A percentile compares a stretch with the other conserved stretches of the same genome.
phyloP scores from a whole-genome alignment of 2,888 invertebrate species.

The Smittia aterrima region DNA sequence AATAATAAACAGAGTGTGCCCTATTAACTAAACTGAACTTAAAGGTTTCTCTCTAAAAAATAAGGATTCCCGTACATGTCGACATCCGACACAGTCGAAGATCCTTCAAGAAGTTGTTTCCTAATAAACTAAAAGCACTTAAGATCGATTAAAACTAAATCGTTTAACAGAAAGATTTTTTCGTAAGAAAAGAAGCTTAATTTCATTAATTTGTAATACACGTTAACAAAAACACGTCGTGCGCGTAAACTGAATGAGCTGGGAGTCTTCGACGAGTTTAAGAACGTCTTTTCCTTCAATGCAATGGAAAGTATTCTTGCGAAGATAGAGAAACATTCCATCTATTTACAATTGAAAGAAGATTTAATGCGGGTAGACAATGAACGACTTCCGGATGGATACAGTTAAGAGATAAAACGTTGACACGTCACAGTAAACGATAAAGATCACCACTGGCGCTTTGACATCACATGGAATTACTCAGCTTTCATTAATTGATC shows the following conservation, averaged over 20 bases:
- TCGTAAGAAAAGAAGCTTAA: conserved; percentile 24
- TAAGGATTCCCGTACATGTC: neutral
- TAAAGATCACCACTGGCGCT: too few relatives aligned
- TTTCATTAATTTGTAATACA: conserved; percentile 39
- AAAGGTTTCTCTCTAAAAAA: neutral
- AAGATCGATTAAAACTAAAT: conserved; percentile 2
- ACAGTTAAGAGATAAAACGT: too few relatives aligned
- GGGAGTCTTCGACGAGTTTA: neutral
- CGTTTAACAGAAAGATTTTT: conserved; percentile 26
- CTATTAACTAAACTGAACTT: conserved; percentile 25
- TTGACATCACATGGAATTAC: too few relatives aligned
- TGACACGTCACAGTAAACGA: too few relatives aligned
- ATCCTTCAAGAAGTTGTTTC: neutral
- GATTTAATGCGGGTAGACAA: too few relatives aligned
- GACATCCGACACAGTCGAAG: neutral
- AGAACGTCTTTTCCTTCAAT: neutral
- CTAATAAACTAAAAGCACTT: conserved; percentile 26
- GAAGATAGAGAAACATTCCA: too few relatives aligned
- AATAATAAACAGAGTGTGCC: neutral
- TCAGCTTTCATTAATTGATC: too few relatives aligned
- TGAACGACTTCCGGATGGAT: too few relatives aligned
- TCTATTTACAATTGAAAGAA: too few relatives aligned
- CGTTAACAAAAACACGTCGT: conserved; percentile 31
- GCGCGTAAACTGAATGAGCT: neutral
- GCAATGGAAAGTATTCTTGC: too few relatives aligned